phyloP scores from a whole-genome alignment of 2,797 vertebrate species.

The Argyrosomus regius region DNA sequence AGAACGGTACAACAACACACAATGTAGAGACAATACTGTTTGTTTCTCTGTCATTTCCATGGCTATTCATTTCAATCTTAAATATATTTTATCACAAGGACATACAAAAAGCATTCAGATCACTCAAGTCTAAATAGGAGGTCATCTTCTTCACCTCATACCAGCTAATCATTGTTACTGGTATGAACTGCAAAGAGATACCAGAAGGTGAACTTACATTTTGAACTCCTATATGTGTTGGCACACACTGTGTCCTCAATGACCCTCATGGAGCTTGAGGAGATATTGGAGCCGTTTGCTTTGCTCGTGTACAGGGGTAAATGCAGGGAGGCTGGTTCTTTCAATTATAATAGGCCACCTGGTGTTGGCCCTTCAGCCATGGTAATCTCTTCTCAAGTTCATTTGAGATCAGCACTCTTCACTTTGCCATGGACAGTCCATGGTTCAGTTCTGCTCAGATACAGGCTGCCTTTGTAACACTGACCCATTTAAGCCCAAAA shows the following conservation, averaged over 20 bases:
- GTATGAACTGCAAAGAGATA: neutral
- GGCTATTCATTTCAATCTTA: neutral
- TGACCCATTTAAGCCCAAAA: conserved; percentile 73
- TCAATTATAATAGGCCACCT: conserved; percentile 28
- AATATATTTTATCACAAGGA: conserved; percentile 10
- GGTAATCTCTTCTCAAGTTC: conserved; percentile 45
- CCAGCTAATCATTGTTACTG: neutral
- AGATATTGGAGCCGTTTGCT: neutral
- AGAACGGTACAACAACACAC: neutral
- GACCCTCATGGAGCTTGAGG: neutral
- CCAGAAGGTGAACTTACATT: conserved; percentile 1
- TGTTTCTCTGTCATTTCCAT: neutral
- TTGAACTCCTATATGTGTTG: neutral
- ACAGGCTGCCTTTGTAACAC: conserved; percentile 72
- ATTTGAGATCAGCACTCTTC: conserved; percentile 43
- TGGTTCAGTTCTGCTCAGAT: conserved; percentile 39
- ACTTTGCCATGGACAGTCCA: conserved; percentile 25
- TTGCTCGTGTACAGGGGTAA: neutral
- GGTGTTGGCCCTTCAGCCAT: conserved; percentile 20
- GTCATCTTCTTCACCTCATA: conserved; percentile 1
- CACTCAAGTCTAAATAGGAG: neutral
- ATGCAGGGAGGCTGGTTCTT: conserved; percentile 1
- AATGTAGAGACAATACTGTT: neutral
- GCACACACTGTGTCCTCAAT: conserved; percentile 19
- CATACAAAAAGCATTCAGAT: conserved; percentile 9